These are phyloP conservation scores for Neosalanx taihuensis DNA, from an alignment of 2,797 vertebrate species.

Conservation along the genomic window DNA sequence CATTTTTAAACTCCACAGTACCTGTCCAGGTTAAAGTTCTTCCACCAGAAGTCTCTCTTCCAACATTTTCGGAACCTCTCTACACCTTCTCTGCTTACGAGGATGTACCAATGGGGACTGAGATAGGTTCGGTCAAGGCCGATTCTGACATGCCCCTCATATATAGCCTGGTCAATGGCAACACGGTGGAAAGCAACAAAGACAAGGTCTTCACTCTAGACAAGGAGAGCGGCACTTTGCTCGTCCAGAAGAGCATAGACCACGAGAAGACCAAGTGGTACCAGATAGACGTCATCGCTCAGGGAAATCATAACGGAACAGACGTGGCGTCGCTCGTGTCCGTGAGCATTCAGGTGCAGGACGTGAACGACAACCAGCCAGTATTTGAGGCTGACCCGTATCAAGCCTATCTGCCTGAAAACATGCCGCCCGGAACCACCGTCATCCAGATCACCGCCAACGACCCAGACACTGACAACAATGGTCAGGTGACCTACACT, in stretches of 20 bases:
- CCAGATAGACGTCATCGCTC: slow-evolving; percentile 90
- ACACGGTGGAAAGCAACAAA: slow-evolving; percentile 92
- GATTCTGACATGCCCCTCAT: slow-evolving; percentile 87
- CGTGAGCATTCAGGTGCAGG: slow-evolving; percentile 91
- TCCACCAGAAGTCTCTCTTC: slow-evolving; percentile 85
- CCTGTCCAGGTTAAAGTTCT: slow-evolving; percentile 90
- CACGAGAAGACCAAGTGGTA: slow-evolving; percentile 96
- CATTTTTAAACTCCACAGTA: slow-evolving; percentile 87
- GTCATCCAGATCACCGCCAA: slow-evolving; percentile 97
- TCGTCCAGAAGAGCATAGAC: slow-evolving; percentile 87
- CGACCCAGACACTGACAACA: slow-evolving; percentile 88
- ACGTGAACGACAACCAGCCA: slow-evolving; percentile 94
- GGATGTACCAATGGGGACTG: slow-evolving; percentile 86
- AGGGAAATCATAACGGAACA: slow-evolving; percentile 85
- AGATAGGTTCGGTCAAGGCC: slow-evolving; percentile 88
- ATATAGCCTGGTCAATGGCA: slow-evolving; percentile 93
- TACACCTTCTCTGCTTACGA: slow-evolving; percentile 92
- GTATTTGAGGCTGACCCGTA: slow-evolving; percentile 93
- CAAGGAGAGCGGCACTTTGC: slow-evolving; percentile 81
- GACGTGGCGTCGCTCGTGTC: slow-evolving; percentile 89
- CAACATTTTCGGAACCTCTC: slow-evolving; percentile 93
- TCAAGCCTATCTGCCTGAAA: slow-evolving; percentile 89
- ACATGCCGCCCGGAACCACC: slow-evolving; percentile 90
- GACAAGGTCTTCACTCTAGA: slow-evolving; percentile 88
- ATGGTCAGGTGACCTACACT: slow-evolving; percentile 89